These are phyloP conservation scores for Paradisaea rubra DNA, from an alignment of 2,113 vertebrate species.

Conservation along the genomic window DNA sequence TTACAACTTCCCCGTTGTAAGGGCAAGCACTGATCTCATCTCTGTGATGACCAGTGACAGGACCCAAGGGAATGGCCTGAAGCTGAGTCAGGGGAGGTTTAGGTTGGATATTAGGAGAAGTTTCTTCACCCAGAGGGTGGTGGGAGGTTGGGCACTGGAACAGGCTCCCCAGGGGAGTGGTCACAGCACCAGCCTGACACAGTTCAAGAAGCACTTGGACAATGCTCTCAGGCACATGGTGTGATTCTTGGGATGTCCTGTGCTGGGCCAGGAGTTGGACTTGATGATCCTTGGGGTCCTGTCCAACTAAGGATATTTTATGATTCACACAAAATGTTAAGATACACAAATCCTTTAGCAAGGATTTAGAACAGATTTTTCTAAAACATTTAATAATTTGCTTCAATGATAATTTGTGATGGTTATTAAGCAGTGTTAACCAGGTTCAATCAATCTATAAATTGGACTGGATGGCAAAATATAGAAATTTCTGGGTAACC, in stretches of 20 bases:
- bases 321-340: neutral
- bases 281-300: neutral
- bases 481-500: neutral
- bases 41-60: neutral
- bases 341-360: neutral
- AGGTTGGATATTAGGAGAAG: neutral
- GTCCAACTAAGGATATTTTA: neutral
- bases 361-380: neutral
- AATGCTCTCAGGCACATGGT: neutral
- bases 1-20: too few relatives aligned
- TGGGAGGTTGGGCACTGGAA: rapidly evolving
- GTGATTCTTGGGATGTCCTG: neutral
- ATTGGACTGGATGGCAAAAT: neutral
- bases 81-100: neutral
- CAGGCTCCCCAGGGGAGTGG: too few relatives aligned
- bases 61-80: neutral
- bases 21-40: neutral
- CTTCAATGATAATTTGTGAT: neutral
- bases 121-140: rapidly evolving
- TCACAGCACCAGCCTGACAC: neutral
- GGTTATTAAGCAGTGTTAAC: neutral
- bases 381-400: neutral
- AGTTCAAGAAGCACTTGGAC: neutral
- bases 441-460: neutral
- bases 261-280: neutral